Evolutionary conservation across 2,113 vertebrate species (phyloP).

Genomic region (Poecile atricapillus): DNA sequence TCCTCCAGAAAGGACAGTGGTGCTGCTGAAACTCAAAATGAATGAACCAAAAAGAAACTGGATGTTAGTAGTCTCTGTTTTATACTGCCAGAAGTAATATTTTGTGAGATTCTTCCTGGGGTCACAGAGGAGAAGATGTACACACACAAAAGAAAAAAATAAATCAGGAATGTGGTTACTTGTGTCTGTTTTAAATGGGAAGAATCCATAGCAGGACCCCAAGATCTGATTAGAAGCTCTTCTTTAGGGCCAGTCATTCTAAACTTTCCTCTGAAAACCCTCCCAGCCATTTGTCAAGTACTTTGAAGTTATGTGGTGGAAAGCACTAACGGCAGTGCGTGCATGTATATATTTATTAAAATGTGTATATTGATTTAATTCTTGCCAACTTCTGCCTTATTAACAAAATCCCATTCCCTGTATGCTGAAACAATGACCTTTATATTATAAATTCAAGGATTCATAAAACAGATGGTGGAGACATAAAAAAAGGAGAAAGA

Average conservation of each 20-base stretch:
- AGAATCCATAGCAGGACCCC: background rate
- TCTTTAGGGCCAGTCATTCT: background rate
- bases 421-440: slow-evolving; percentile 30
- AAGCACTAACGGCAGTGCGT: background rate
- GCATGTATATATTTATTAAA: background rate
- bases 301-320: background rate
- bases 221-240: background rate
- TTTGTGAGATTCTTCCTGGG: background rate
- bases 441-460: slow-evolving; percentile 31
- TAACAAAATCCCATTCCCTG: background rate
- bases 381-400: background rate
- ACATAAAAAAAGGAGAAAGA: background rate
- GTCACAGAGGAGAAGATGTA: background rate
- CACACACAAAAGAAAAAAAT: background rate
- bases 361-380: background rate
- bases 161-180: background rate
- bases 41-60: background rate
- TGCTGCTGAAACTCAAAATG: background rate
- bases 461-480: slow-evolving; percentile 40
- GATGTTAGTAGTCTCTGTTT: background rate
- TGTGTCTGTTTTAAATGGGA: background rate
- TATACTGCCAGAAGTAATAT: background rate
- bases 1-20: background rate
- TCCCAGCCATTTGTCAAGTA: background rate
- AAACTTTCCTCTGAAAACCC: background rate